Percentiles rank a stretch among this genome's conserved stretches.
Evolutionary conservation across 2,113 vertebrate species (phyloP).

Genomic region (Erythrocebus patas): DNA sequence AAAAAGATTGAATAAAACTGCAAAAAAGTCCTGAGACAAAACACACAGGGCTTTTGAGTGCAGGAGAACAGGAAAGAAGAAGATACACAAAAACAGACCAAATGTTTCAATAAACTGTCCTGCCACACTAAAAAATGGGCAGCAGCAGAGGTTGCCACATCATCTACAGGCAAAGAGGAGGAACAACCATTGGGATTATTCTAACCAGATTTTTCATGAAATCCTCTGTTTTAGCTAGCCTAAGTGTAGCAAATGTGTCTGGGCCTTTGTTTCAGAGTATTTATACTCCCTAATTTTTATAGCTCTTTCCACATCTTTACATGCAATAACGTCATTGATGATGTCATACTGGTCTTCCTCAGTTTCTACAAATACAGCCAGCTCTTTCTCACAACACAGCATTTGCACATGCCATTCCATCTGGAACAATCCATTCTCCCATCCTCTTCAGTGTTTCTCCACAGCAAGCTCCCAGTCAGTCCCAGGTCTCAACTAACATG

Average conservation of each 20-base stretch:
- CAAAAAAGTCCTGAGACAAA: neutral
- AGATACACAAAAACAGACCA: neutral
- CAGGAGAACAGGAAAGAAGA: neutral
- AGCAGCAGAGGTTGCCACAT: neutral
- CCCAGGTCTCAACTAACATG: neutral
- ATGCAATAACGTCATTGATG: neutral
- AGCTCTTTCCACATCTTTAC: neutral
- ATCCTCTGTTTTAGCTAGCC: neutral
- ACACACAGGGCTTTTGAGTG: neutral
- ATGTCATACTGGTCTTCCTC: neutral
- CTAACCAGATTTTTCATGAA: neutral
- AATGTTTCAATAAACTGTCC: neutral
- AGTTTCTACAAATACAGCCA: neutral
- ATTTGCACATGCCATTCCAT: neutral
- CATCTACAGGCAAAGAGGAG: neutral
- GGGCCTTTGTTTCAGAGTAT: neutral
- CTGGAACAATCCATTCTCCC: neutral
- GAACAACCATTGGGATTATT: neutral
- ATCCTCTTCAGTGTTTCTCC: neutral
- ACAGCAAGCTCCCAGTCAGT: neutral
- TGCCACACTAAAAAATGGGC: neutral
- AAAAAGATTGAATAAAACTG: neutral
- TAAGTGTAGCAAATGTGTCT: neutral
- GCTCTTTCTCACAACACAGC: neutral
- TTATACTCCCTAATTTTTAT: neutral